Evolutionary conservation across 2,113 vertebrate genomes (phyloP).

Genomic region (Atherinomorus stipes): DNA sequence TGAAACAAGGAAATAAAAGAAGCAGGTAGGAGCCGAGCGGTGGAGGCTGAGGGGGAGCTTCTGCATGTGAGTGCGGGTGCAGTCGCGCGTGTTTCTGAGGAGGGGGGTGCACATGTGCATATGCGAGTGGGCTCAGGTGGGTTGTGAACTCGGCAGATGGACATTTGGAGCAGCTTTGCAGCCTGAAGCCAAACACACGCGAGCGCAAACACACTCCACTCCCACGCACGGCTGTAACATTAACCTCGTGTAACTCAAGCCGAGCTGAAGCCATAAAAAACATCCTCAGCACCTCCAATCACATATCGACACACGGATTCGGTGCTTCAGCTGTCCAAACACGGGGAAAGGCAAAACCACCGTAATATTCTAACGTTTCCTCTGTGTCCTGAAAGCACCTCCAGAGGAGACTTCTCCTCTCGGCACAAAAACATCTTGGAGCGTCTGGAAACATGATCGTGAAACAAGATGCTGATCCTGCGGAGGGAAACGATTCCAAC

Average conservation of each 20-base stretch:
- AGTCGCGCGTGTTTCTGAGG: slow-evolving; percentile 18
- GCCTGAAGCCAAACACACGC: slow-evolving; percentile 76
- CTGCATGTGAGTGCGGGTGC: slow-evolving; percentile 1
- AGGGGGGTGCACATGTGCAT: slow-evolving; percentile 32
- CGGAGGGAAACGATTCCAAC: too few species aligned
- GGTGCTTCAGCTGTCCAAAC: slow-evolving; percentile 69
- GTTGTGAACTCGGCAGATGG: slow-evolving; percentile 81
- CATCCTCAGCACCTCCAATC: slow-evolving; percentile 64
- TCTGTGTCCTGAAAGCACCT: slow-evolving; percentile 54
- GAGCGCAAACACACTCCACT: slow-evolving; percentile 49
- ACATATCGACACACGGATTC: slow-evolving; percentile 55
- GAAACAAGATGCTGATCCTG: too few species aligned
- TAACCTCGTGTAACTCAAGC: slow-evolving; percentile 72
- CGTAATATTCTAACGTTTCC: slow-evolving; percentile 51
- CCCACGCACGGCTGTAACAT: slow-evolving; percentile 66
- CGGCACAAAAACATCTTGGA: neutral
- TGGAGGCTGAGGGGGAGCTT: slow-evolving; percentile 22
- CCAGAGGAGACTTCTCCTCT: neutral
- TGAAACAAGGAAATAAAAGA: slow-evolving; percentile 11
- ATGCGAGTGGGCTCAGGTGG: slow-evolving; percentile 80
- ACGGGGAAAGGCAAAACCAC: slow-evolving; percentile 51
- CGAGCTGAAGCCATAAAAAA: slow-evolving; percentile 49
- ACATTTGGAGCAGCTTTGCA: slow-evolving; percentile 80
- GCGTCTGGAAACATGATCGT: slow-evolving; percentile 13
- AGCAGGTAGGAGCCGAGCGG: slow-evolving; percentile 26